phyloP scores from a whole-genome alignment of 2,888 invertebrate genomes.

The Caenorhabditis zanzibari region DNA sequence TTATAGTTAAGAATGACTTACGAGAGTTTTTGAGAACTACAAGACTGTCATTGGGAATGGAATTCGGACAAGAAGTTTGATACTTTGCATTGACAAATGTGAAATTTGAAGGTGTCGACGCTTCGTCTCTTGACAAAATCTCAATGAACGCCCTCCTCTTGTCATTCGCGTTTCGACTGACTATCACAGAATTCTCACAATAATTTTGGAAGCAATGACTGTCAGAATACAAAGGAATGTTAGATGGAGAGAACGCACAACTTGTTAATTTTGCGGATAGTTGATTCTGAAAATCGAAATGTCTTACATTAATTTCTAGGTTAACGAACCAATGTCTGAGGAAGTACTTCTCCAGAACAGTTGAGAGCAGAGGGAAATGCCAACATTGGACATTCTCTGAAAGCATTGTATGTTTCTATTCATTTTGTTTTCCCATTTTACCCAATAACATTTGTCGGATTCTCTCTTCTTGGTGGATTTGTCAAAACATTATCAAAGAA shows the following conservation, averaged over 20 bases:
- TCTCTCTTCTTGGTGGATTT: constrained; percentile 40
- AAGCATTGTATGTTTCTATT: background rate
- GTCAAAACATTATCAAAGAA: constrained; percentile 67
- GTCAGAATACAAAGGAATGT: constrained; percentile 56
- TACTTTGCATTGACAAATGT: constrained; percentile 52
- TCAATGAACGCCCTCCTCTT: constrained; percentile 38
- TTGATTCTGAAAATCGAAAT: constrained; percentile 24
- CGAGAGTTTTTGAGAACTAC: constrained; percentile 28
- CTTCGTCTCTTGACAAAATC: constrained; percentile 48
- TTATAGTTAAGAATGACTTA: background rate
- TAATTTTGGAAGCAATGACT: constrained; percentile 65
- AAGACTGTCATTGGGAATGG: background rate
- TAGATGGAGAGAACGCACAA: constrained; percentile 39
- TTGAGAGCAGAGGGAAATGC: constrained; percentile 37
- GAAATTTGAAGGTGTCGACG: constrained; percentile 18
- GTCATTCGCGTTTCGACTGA: constrained; percentile 31
- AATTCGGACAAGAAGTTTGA: constrained; percentile 20
- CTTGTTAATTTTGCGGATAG: constrained; percentile 41
- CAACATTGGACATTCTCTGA: constrained; percentile 55
- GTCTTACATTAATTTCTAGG: too few relatives aligned
- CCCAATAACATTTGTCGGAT: constrained; percentile 34
- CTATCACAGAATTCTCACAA: constrained; percentile 64
- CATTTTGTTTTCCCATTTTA: background rate
- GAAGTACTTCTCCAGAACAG: constrained; percentile 25
- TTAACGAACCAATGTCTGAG: constrained; percentile 10